A percentile compares a stretch with the other conserved stretches of the same genome.
phyloP scores from a whole-genome alignment of 1,140 invertebrate genomes.

The Patella vulgata region DNA sequence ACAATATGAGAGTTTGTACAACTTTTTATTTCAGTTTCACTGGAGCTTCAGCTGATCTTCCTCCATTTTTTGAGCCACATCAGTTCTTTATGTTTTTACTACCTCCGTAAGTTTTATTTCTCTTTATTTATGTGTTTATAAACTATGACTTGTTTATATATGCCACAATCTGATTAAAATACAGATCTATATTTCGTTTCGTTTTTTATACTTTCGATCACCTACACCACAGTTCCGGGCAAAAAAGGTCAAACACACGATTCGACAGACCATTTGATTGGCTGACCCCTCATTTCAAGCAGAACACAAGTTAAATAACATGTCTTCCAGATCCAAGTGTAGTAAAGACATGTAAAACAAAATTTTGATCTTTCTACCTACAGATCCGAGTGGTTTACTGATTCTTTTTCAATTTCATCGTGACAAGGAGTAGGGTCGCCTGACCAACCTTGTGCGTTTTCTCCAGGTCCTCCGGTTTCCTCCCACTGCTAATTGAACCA shows the following conservation, averaged over 20 bases:
- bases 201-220: no score
- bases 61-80: constrained; percentile 34
- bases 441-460: no score
- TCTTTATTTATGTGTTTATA: background rate
- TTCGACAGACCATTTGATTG: no score
- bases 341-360: background rate
- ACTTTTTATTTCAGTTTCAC: constrained; percentile 39
- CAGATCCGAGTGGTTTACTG: no score
- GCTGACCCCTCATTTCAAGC: background rate
- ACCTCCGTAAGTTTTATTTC: constrained; percentile 46
- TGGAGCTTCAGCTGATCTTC: constrained; percentile 23
- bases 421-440: no score
- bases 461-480: no score
- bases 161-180: background rate
- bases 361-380: background rate
- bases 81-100: constrained; percentile 51
- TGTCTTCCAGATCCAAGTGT: no score
- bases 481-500: no score
- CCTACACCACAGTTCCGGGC: background rate
- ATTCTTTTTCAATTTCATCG: no score
- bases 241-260: background rate
- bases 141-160: background rate
- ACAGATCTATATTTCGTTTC: no score
- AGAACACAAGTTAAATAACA: background rate
- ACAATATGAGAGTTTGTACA: no score